phyloP scores from a whole-genome alignment of 2,797 vertebrate species.

The Argentina silus region DNA sequence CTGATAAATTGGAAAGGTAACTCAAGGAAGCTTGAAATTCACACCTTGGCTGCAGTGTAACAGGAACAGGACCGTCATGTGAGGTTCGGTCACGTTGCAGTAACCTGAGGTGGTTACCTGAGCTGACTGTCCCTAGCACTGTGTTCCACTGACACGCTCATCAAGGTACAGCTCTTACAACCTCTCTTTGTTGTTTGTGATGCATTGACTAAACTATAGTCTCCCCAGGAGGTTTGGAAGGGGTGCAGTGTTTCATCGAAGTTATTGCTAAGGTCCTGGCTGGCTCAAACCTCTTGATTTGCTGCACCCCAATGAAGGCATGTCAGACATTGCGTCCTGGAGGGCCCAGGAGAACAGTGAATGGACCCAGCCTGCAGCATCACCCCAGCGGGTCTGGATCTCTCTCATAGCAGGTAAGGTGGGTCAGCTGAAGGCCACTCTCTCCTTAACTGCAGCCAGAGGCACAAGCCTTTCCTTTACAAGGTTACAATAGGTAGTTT shows the following conservation, averaged over 20 bases:
- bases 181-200: not conserved
- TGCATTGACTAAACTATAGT: not conserved
- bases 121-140: constrained; percentile 30
- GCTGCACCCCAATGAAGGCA: constrained; percentile 65
- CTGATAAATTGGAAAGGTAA: constrained; percentile 61
- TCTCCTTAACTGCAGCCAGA: not conserved
- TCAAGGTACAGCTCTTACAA: not conserved
- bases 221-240: not conserved
- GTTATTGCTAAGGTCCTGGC: not conserved
- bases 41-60: constrained; percentile 70
- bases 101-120: constrained; percentile 61
- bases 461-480: not conserved
- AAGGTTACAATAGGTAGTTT: too few relatives aligned
- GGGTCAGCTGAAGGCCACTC: not conserved
- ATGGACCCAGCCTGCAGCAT: constrained; percentile 39
- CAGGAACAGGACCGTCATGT: constrained; percentile 25
- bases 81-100: constrained; percentile 45
- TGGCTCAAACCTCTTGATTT: constrained; percentile 43
- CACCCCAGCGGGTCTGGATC: constrained; percentile 76
- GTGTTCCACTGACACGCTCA: constrained; percentile 39
- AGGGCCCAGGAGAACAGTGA: constrained; percentile 57
- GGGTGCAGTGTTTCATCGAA: not conserved
- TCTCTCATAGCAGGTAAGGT: constrained; percentile 77
- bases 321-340: constrained; percentile 73
- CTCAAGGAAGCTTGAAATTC: constrained; percentile 69